phyloP scores from a whole-genome alignment of 2,113 vertebrate genomes.

The Erythrocercus mccallii region DNA sequence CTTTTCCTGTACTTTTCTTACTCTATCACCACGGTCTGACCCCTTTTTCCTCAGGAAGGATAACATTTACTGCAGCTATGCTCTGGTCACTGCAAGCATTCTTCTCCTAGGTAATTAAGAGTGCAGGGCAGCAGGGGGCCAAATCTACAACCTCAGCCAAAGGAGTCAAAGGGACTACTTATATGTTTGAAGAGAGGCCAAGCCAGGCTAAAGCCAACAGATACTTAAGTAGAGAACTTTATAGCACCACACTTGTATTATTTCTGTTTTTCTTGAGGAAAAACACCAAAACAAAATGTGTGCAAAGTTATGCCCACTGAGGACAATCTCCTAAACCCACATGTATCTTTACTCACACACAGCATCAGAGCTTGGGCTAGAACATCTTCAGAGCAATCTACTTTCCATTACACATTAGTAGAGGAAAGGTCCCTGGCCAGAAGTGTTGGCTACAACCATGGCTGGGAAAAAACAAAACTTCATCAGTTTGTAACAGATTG shows the following conservation, averaged over 20 bases:
- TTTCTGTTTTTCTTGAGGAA: not conserved
- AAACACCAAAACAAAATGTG: not conserved
- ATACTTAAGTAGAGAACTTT: fast-evolving
- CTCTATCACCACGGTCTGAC: not conserved
- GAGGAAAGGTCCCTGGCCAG: not conserved
- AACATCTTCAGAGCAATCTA: not conserved
- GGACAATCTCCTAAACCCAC: not conserved
- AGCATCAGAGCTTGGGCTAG: not conserved
- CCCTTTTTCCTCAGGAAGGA: not conserved
- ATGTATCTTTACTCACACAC: not conserved
- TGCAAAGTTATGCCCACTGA: not conserved
- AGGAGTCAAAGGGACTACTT: not conserved
- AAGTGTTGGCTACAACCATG: not conserved
- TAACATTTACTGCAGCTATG: not conserved
- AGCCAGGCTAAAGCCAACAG: not conserved
- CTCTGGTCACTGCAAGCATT: not conserved
- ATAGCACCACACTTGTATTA: not conserved
- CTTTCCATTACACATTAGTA: not conserved
- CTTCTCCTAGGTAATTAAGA: not conserved
- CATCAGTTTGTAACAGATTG: not conserved
- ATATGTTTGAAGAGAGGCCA: not conserved
- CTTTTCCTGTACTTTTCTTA: not conserved
- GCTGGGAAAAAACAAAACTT: not conserved
- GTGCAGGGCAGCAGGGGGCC: not conserved
- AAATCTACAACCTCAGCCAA: not conserved